phyloP scores from a whole-genome alignment of 92 coral and sea anemone genomes.

The Phenganax subtilis region DNA sequence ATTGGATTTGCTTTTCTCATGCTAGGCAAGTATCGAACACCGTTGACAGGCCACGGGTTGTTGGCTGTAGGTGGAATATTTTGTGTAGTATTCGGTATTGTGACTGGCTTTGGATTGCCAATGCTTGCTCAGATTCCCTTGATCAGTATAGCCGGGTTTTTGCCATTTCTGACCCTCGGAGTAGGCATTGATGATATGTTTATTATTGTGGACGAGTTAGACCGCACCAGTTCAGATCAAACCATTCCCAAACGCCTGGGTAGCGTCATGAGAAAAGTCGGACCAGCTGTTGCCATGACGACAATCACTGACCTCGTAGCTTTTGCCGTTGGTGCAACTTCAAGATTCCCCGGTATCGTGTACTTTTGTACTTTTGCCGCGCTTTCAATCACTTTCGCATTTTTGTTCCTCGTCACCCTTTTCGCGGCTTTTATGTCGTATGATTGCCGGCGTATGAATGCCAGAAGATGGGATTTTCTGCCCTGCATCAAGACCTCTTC shows the following conservation, averaged over 20 bases:
- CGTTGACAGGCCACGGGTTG: slow-evolving; percentile 63
- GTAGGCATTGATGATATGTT: slow-evolving; percentile 82
- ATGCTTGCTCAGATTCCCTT: slow-evolving; percentile 57
- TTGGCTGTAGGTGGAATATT: slow-evolving; percentile 53
- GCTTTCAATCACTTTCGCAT: slow-evolving; percentile 56
- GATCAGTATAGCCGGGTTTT: slow-evolving; percentile 58
- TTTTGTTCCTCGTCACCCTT: slow-evolving; percentile 60
- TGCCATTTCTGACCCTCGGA: slow-evolving; percentile 72
- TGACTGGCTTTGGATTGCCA: slow-evolving; percentile 55
- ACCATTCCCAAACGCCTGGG: slow-evolving; percentile 36
- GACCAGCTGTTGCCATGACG: slow-evolving; percentile 87
- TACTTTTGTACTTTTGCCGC: slow-evolving; percentile 84
- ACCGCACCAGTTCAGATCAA: slow-evolving; percentile 49
- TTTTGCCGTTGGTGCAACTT: slow-evolving; percentile 76
- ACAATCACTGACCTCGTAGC: slow-evolving; percentile 87
- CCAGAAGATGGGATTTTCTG: slow-evolving; percentile 66
- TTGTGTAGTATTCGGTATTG: slow-evolving; percentile 56
- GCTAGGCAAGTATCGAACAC: slow-evolving; percentile 53
- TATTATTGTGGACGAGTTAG: slow-evolving; percentile 64
- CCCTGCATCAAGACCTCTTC: slow-evolving; percentile 60
- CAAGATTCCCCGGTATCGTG: slow-evolving; percentile 63
- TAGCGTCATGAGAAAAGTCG: slow-evolving; percentile 64
- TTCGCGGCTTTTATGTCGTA: slow-evolving; percentile 70
- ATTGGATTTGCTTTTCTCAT: slow-evolving; percentile 47
- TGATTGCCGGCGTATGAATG: slow-evolving; percentile 67